Conservation (phyloP, 2,888 invertebrate genomes). For the Temnothorax unifasciatus region DNA sequence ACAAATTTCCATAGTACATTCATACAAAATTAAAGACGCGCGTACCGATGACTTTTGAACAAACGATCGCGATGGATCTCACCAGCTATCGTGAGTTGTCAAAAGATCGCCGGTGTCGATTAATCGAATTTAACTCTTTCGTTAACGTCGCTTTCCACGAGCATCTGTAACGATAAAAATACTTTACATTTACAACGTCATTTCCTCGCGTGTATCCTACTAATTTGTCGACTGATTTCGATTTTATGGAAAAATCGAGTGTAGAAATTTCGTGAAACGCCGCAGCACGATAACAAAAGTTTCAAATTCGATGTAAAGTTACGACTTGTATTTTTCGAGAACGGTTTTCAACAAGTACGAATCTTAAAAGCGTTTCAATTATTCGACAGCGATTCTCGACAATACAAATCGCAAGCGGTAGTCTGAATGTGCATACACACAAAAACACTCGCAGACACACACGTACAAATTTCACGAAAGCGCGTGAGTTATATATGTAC, state of each 20-base stretch:
- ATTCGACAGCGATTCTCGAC: conserved; percentile 12
- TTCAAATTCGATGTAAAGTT: not conserved
- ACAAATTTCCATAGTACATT: not conserved
- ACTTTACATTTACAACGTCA: not conserved
- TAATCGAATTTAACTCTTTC: conserved; percentile 18
- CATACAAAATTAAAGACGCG: not conserved
- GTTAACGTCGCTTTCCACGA: conserved; percentile 13
- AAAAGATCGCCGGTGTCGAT: not conserved
- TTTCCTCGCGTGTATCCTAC: not conserved
- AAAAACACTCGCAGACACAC: conserved; percentile 57
- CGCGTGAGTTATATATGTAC: conserved; percentile 74
- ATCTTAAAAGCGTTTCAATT: not conserved
- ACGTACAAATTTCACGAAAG: conserved; percentile 67
- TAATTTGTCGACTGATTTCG: not conserved
- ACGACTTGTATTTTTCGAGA: conserved; percentile 25
- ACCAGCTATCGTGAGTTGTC: not conserved
- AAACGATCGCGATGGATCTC: conserved; percentile 2
- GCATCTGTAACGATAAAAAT: not conserved
- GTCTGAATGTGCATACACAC: conserved; percentile 27
- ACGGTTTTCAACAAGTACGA: not conserved
- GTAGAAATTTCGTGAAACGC: not conserved
- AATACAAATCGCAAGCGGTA: conserved; percentile 11
- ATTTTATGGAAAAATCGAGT: not conserved
- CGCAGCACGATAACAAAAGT: conserved; percentile 6
- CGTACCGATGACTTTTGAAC: not conserved